Conservation (phyloP, 1,140 invertebrate species). For the Drosophila oshimai region DNA sequence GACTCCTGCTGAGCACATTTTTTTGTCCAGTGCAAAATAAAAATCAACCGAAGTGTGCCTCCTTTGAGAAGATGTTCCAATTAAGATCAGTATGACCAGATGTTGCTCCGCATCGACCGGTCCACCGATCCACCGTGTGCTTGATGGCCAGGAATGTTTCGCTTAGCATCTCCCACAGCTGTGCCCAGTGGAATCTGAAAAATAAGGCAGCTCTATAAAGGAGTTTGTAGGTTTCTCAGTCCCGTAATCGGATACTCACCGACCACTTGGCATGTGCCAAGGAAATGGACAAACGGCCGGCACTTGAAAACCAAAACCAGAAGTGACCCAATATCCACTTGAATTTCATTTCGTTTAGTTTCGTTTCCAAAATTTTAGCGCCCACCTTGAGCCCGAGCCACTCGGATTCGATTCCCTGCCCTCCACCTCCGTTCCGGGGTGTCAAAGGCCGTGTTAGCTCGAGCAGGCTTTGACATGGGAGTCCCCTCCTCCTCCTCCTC, state of each 20-base stretch:
- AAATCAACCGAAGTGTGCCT: conserved; percentile 1
- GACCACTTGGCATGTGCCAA: conserved; percentile 72
- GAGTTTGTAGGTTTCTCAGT: conserved; percentile 20
- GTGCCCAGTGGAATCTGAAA: conserved; percentile 33
- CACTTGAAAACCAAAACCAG: conserved; percentile 67
- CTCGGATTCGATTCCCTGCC: conserved; percentile 9
- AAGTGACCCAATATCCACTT: conserved; percentile 67
- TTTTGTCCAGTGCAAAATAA: background rate
- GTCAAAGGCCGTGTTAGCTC: conserved; percentile 69
- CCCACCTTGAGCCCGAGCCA: conserved; percentile 39
- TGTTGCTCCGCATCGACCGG: conserved; percentile 34
- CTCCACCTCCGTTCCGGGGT: conserved; percentile 17
- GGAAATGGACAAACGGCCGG: conserved; percentile 59
- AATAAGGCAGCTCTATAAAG: background rate
- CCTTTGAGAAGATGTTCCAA: conserved; percentile 41
- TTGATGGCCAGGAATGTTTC: conserved; percentile 39
- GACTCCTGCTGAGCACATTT: too few relatives aligned
- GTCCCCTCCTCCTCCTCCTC: background rate
- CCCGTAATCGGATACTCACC: conserved; percentile 50
- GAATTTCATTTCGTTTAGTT: conserved; percentile 67
- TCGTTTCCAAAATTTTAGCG: conserved; percentile 50
- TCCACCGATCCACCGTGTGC: conserved; percentile 34
- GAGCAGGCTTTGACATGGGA: conserved; percentile 53
- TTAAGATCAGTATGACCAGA: conserved; percentile 63
- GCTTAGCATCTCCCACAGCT: conserved; percentile 52